Conservation (phyloP, 2,113 vertebrate species). For the Anguilla rostrata region DNA sequence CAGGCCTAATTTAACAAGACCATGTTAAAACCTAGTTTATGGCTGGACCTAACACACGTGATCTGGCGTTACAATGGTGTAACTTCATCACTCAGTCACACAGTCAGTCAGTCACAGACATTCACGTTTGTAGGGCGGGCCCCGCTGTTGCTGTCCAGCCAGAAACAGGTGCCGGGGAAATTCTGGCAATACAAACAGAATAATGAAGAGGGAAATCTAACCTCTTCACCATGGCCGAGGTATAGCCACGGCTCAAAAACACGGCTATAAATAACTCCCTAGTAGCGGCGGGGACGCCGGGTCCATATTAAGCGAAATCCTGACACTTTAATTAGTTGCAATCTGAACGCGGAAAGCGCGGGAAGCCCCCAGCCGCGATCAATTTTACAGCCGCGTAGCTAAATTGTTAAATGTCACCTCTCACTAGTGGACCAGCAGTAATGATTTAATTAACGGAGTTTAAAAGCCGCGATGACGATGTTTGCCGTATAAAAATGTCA, state of each 20-base stretch:
- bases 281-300: background rate
- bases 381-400: conserved; percentile 8
- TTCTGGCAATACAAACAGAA: background rate
- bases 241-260: background rate
- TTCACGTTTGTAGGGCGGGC: too few species aligned
- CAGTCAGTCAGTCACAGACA: too few species aligned
- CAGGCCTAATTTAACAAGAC: too few species aligned
- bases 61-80: too few species aligned
- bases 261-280: background rate
- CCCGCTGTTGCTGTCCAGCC: too few species aligned
- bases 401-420: conserved; percentile 37
- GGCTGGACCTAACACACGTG: too few species aligned
- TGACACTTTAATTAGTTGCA: conserved; percentile 31
- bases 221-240: background rate
- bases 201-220: background rate
- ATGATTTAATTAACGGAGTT: conserved; percentile 21
- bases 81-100: too few species aligned
- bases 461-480: background rate
- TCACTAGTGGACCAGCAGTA: background rate
- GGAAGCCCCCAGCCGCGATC: conserved; percentile 16
- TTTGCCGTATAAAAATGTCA: conserved; percentile 9
- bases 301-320: background rate
- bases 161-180: too few species aligned
- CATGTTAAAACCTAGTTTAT: too few species aligned
- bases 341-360: background rate